Conservation (phyloP, 2,113 vertebrate genomes). For the Diadophis punctatus region DNA sequence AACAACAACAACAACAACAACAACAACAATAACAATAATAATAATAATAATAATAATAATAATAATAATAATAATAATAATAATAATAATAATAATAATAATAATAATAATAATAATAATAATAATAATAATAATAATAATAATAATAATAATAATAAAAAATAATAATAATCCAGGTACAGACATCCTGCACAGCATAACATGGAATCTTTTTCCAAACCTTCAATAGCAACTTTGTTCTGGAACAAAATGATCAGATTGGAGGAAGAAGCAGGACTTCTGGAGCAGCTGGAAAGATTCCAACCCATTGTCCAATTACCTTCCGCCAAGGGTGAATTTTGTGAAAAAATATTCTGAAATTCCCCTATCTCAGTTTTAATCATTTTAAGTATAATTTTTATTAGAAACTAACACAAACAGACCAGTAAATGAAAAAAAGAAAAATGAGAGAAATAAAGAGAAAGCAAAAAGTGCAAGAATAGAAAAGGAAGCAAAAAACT, state of each 20-base stretch:
- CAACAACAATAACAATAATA: too few relatives aligned
- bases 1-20: too few relatives aligned
- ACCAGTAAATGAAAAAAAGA: neutral
- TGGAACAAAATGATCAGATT: neutral
- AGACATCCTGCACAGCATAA: neutral
- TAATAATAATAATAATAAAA: too few relatives aligned
- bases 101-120: too few relatives aligned
- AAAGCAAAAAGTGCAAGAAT: neutral
- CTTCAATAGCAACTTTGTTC: neutral
- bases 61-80: too few relatives aligned
- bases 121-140: too few relatives aligned
- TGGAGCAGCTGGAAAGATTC: neutral
- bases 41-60: too few relatives aligned
- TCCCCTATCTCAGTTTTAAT: neutral
- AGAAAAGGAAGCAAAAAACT: neutral
- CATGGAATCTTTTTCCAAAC: neutral
- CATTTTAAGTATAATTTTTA: neutral
- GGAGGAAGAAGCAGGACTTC: neutral
- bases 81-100: too few relatives aligned
- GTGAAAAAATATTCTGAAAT: neutral
- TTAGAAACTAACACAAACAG: neutral
- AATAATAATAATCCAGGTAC: too few relatives aligned
- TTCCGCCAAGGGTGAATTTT: neutral
- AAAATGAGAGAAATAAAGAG: neutral
- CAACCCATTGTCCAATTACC: neutral